Evolutionary conservation across 2,888 invertebrate species (phyloP).

Genomic region (Metacarcinus magister): DNA sequence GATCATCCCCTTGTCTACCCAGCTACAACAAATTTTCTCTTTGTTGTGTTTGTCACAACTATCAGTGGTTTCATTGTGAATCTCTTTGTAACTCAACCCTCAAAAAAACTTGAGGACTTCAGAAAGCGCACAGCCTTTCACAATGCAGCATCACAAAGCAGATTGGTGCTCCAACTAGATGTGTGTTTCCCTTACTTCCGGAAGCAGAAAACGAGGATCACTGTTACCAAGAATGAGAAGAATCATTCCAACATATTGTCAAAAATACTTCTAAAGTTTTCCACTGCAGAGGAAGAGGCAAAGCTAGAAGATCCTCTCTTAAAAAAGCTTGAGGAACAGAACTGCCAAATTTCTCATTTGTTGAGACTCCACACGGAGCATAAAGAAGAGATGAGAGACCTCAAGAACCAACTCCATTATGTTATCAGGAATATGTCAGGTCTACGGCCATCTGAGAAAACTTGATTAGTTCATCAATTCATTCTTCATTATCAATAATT

Average conservation of each 20-base stretch:
- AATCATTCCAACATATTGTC: slow-evolving; percentile 36
- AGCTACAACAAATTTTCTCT: slow-evolving; percentile 74
- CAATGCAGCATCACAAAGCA: slow-evolving; percentile 67
- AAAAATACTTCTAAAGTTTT: slow-evolving; percentile 67
- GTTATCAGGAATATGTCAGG: slow-evolving; percentile 56
- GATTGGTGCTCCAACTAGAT: slow-evolving; percentile 71
- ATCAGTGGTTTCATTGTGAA: slow-evolving; percentile 79
- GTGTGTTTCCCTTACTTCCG: slow-evolving; percentile 74
- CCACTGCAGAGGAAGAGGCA: slow-evolving; percentile 49
- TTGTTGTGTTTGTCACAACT: slow-evolving; percentile 79
- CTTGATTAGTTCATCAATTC: neutral
- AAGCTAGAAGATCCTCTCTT: slow-evolving; percentile 16
- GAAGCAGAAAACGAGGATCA: slow-evolving; percentile 40
- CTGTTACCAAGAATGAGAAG: neutral
- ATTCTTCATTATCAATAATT: neutral
- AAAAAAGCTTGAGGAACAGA: slow-evolving; percentile 55
- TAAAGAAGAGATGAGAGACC: slow-evolving; percentile 63
- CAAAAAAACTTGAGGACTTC: slow-evolving; percentile 75
- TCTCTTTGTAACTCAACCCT: slow-evolving; percentile 76
- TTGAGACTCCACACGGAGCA: slow-evolving; percentile 62
- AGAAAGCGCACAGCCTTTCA: slow-evolving; percentile 71
- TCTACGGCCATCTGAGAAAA: neutral
- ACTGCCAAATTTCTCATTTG: slow-evolving; percentile 23
- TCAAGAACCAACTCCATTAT: slow-evolving; percentile 63
- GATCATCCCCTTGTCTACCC: slow-evolving; percentile 72